These are phyloP conservation scores for Halictus quadricinctus DNA, from an alignment of 2,888 invertebrate genomes.

Conservation along the genomic window DNA sequence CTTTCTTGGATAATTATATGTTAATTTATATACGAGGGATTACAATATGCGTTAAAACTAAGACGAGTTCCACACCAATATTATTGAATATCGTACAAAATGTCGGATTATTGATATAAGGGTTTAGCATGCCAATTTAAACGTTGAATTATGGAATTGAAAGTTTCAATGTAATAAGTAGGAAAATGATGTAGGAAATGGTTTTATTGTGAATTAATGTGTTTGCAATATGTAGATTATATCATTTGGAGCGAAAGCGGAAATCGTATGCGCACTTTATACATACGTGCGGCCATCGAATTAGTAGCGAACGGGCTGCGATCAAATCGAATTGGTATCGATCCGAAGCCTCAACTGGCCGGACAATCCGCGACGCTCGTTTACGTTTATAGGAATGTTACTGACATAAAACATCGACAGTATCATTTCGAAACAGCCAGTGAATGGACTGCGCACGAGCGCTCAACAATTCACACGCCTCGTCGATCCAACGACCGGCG, in stretches of 20 bases:
- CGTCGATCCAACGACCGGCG: constrained; percentile 66
- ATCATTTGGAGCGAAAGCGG: neutral
- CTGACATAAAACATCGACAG: constrained; percentile 49
- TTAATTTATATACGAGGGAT: neutral
- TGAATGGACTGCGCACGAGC: constrained; percentile 40
- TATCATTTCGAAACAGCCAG: constrained; percentile 32
- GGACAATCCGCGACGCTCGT: constrained; percentile 20
- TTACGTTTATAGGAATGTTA: constrained; percentile 50
- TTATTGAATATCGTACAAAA: neutral
- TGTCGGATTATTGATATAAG: neutral
- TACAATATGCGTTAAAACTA: no score
- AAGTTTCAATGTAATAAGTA: neutral
- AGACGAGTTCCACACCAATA: no score
- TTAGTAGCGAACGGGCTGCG: constrained; percentile 6
- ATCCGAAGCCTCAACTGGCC: neutral
- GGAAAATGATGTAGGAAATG: neutral
- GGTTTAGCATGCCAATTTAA: neutral
- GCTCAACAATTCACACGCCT: constrained; percentile 60
- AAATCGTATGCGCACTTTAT: neutral
- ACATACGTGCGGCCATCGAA: neutral
- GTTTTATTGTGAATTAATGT: neutral
- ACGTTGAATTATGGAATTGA: neutral
- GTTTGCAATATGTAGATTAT: neutral
- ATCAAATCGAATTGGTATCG: constrained; percentile 22
- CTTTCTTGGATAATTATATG: neutral